A percentile compares a stretch with the other conserved stretches of the same genome.
phyloP scores from a whole-genome alignment of 2,797 vertebrate species.

The Orientallactaga sibirica region DNA sequence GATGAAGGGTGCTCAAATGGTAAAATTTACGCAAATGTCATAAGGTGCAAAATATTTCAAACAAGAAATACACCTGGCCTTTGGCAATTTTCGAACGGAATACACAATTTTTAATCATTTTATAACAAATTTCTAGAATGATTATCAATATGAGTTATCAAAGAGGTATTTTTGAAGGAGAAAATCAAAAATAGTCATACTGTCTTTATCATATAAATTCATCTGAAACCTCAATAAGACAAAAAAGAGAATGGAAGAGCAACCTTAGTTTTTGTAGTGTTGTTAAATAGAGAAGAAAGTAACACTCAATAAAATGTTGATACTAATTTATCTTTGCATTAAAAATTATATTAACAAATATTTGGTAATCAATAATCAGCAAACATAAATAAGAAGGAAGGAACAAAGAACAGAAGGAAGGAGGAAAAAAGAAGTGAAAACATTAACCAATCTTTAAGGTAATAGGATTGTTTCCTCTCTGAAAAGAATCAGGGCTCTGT shows the following conservation, averaged over 20 bases:
- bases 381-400: no score
- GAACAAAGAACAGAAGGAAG: no score
- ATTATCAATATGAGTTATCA: constrained; percentile 63
- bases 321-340: neutral
- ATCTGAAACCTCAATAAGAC: constrained; percentile 32
- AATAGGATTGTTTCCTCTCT: neutral
- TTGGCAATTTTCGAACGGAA: neutral
- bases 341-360: neutral
- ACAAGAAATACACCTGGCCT: neutral
- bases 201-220: neutral
- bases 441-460: neutral
- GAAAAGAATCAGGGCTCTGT: neutral
- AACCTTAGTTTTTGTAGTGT: neutral
- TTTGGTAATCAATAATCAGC: neutral
- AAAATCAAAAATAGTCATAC: constrained; percentile 15
- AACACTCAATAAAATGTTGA: neutral
- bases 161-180: neutral
- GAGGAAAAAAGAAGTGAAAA: neutral
- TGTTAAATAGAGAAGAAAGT: neutral
- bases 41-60: neutral
- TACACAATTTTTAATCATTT: constrained; percentile 33
- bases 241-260: constrained; percentile 8
- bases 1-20: neutral
- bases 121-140: constrained; percentile 30
- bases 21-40: neutral